Evolutionary conservation across 2,797 vertebrate species (phyloP).

Genomic region (Luscinia luscinia): DNA sequence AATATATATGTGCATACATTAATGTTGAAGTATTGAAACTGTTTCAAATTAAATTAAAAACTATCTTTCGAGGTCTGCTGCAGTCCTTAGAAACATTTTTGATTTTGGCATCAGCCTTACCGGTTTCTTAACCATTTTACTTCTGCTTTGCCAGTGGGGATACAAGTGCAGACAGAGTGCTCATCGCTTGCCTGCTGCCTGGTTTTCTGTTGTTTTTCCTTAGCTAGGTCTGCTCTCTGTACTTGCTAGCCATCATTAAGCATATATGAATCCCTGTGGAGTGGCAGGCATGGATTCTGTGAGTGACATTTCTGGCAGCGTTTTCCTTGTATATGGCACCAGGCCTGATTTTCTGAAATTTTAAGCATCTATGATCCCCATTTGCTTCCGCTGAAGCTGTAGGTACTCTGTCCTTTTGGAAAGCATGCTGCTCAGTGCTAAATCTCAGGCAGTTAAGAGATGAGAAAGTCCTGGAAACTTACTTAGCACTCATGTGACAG

Average conservation of each 20-base stretch:
- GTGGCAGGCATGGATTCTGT: conserved; percentile 53
- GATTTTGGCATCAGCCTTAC: conserved; percentile 31
- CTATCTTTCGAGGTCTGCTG: conserved; percentile 44
- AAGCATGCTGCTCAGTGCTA: conserved; percentile 7
- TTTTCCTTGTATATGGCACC: conserved; percentile 45
- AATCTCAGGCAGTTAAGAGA: conserved; percentile 41
- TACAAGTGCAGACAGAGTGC: conserved; percentile 49
- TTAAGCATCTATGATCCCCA: conserved; percentile 44
- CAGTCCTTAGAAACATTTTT: conserved; percentile 41
- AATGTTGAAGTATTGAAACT: conserved; percentile 75
- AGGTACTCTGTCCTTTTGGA: conserved; percentile 46
- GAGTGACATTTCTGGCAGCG: conserved; percentile 60
- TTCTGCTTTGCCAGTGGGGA: conserved; percentile 53
- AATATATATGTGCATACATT: conserved; percentile 88
- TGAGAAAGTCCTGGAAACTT: conserved; percentile 51
- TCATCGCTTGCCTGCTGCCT: conserved; percentile 48
- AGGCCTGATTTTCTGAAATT: conserved; percentile 62
- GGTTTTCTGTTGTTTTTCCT: conserved; percentile 59
- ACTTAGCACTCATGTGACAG: not conserved
- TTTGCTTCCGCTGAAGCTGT: conserved; percentile 39
- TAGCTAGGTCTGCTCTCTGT: conserved; percentile 58
- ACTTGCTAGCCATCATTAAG: conserved; percentile 64
- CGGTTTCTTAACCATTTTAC: conserved; percentile 32
- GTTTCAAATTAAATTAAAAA: conserved; percentile 62
- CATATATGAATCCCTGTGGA: conserved; percentile 51